Conservation (phyloP, 2,113 vertebrate species). For the Paradisaea rubra region DNA sequence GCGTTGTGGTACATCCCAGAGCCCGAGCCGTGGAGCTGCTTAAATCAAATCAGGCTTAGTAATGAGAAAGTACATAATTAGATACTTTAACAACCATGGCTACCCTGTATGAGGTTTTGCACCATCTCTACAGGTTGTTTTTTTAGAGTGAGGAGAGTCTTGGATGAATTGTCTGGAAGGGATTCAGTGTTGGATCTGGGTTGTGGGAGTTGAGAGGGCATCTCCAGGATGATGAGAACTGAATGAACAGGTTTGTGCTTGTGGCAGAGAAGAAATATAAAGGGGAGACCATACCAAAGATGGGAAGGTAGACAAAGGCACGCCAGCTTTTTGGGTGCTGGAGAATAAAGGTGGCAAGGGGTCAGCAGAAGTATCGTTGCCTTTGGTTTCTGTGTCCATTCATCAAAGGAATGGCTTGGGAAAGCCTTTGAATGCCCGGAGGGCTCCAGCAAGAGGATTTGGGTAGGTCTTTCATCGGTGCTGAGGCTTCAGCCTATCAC, state of each 20-base stretch:
- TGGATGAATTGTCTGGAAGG: background rate
- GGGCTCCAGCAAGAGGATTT: background rate
- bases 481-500: background rate
- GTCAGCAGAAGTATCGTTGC: background rate
- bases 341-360: rapidly evolving
- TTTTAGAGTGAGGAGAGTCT: background rate
- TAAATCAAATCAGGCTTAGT: slow-evolving; percentile 25
- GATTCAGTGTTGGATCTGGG: background rate
- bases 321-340: background rate
- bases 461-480: background rate
- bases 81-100: background rate
- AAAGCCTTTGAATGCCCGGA: background rate
- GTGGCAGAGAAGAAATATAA: background rate
- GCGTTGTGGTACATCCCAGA: background rate
- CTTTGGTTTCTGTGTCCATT: background rate
- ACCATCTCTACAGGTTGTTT: background rate
- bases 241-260: background rate
- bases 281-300: background rate
- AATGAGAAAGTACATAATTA: slow-evolving; percentile 5
- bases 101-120: background rate
- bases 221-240: background rate
- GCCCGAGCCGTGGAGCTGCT: background rate
- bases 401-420: background rate
- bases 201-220: background rate
- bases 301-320: background rate